Evolutionary conservation across 1,140 invertebrate species (phyloP).

Genomic region (Drosophila rhopaloa): DNA sequence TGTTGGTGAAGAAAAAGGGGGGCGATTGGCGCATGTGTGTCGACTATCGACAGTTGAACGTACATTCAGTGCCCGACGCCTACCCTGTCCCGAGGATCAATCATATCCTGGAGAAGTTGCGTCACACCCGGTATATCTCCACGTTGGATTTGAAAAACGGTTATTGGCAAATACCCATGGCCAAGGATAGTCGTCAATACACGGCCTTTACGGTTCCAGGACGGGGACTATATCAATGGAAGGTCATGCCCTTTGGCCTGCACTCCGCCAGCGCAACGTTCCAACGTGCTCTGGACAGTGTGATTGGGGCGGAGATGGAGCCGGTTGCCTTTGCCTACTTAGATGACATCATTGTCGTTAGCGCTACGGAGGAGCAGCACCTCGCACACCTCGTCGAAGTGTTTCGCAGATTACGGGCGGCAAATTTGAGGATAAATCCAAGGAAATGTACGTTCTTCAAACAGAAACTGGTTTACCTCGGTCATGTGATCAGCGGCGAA

Average conservation of each 20-base stretch:
- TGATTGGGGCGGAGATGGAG: no score
- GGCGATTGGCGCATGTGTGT: conserved; percentile 1
- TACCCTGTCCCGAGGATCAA: not conserved
- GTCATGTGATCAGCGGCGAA: not conserved
- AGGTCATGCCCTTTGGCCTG: not conserved
- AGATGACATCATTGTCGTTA: not conserved
- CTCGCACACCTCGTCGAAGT: not conserved
- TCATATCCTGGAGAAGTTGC: not conserved
- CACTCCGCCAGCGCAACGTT: no score
- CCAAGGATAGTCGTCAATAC: not conserved
- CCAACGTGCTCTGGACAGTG: no score
- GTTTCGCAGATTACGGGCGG: not conserved
- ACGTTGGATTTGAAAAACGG: no score
- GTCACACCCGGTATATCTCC: no score
- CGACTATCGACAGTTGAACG: not conserved
- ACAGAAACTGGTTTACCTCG: not conserved
- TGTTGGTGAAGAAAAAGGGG: not conserved
- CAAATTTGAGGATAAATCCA: not conserved
- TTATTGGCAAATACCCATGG: no score
- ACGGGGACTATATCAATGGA: not conserved
- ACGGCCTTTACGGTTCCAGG: not conserved
- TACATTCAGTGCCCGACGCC: no score
- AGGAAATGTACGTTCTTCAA: not conserved
- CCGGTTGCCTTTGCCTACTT: not conserved
- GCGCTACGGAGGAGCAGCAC: not conserved